Evolutionary conservation across 64 coral and sea anemone genomes (phyloP).

Genomic region (Platygyra sinensis): DNA sequence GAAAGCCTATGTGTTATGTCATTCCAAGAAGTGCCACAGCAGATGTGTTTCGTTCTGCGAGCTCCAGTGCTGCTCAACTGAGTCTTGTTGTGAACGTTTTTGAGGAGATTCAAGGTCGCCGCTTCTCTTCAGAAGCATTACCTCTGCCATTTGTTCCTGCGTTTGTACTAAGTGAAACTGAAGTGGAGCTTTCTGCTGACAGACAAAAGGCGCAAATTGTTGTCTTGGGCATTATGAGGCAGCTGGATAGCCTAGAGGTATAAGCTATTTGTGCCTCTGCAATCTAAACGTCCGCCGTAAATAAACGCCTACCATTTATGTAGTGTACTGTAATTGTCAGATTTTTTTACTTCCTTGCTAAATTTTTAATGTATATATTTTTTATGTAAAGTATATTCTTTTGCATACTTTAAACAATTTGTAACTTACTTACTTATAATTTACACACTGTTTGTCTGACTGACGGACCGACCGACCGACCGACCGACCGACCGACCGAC

Average conservation of each 20-base stretch:
- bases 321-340: no score
- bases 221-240: conserved; percentile 52
- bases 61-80: conserved; percentile 30
- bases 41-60: conserved; percentile 30
- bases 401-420: no score
- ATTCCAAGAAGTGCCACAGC: conserved; percentile 22
- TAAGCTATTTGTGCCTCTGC: neutral
- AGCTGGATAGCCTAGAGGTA: conserved; percentile 73
- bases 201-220: conserved; percentile 36
- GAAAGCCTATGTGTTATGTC: conserved; percentile 70
- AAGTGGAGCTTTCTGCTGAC: conserved; percentile 55
- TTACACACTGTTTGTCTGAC: no score
- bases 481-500: no score
- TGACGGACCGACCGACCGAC: no score
- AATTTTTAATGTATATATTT: no score
- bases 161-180: conserved; percentile 62
- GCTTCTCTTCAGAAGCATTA: conserved; percentile 49
- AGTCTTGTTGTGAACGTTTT: conserved; percentile 70
- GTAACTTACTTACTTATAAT: no score
- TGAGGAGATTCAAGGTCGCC: conserved; percentile 65
- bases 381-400: no score
- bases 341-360: no score
- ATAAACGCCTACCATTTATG: no score
- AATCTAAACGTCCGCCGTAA: no score
- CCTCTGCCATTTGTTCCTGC: conserved; percentile 74